phyloP scores from a whole-genome alignment of 2,113 vertebrate genomes.

The Acrocephalus arundinaceus region DNA sequence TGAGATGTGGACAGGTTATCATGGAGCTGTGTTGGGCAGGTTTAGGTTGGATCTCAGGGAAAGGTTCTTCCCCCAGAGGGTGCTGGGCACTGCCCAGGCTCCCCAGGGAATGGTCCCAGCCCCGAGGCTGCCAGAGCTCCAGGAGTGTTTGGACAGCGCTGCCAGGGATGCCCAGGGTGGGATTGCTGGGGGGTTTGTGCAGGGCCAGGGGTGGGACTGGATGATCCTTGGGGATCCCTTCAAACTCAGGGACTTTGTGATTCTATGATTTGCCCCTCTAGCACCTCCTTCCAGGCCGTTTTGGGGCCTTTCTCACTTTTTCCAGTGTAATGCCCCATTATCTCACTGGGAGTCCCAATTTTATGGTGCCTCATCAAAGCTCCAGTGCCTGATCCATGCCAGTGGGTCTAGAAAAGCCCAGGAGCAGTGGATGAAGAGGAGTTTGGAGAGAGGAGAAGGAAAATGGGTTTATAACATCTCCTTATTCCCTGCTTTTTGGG shows the following conservation, averaged over 20 bases:
- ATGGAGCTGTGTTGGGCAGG: not conserved
- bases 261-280: not conserved
- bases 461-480: not conserved
- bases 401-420: not conserved
- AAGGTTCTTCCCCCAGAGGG: too few species aligned
- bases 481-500: not conserved
- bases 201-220: too few species aligned
- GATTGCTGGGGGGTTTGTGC: too few species aligned
- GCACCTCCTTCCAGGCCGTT: not conserved
- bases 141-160: too few species aligned
- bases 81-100: too few species aligned
- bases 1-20: not conserved
- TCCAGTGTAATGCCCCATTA: not conserved
- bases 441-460: not conserved
- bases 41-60: accelerated
- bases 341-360: not conserved
- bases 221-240: accelerated
- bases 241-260: not conserved
- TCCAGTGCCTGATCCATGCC: accelerated
- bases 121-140: too few species aligned
- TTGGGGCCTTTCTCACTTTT: not conserved
- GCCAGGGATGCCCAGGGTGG: too few species aligned
- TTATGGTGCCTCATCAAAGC: accelerated
- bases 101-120: too few species aligned
- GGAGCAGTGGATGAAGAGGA: not conserved